These are phyloP conservation scores for Cephus cinctus DNA, from an alignment of 1,140 invertebrate genomes.

Conservation along the genomic window DNA sequence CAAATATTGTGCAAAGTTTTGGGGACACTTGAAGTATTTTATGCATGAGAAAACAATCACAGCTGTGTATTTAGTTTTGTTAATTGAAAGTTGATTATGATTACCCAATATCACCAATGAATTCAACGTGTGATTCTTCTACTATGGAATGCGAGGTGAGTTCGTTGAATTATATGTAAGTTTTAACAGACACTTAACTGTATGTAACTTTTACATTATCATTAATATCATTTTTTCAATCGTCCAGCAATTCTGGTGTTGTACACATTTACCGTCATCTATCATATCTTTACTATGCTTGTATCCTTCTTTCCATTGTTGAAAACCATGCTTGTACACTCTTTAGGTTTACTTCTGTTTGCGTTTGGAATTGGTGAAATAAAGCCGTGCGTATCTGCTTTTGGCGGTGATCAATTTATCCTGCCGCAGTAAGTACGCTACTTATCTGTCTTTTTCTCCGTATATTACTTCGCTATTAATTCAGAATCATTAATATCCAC, in stretches of 20 bases:
- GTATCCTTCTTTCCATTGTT: slow-evolving; percentile 85
- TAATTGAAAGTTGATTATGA: no score
- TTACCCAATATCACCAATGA: slow-evolving; percentile 91
- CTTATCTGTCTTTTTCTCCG: slow-evolving; percentile 83
- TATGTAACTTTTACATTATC: not conserved
- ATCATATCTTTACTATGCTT: slow-evolving; percentile 80
- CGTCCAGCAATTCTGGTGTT: slow-evolving; percentile 75
- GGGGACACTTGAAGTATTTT: no score
- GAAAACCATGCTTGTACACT: slow-evolving; percentile 87
- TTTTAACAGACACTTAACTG: not conserved
- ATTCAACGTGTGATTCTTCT: slow-evolving; percentile 92
- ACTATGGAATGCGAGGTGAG: slow-evolving; percentile 91
- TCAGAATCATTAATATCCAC: slow-evolving; percentile 88
- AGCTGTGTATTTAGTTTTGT: no score
- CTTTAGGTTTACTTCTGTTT: slow-evolving; percentile 80
- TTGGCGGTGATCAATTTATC: slow-evolving; percentile 95
- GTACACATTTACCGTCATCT: slow-evolving; percentile 78
- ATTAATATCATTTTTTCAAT: not conserved
- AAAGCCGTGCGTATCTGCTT: slow-evolving; percentile 95
- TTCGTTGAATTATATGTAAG: slow-evolving; percentile 20
- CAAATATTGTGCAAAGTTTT: no score
- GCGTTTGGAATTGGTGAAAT: slow-evolving; percentile 93
- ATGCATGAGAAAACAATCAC: no score
- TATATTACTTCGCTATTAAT: slow-evolving; percentile 95
- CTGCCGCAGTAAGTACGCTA: slow-evolving; percentile 75